These are phyloP conservation scores for Drosophila nr. perissopoda DNA, from an alignment of 2,888 invertebrate genomes.

Conservation along the genomic window DNA sequence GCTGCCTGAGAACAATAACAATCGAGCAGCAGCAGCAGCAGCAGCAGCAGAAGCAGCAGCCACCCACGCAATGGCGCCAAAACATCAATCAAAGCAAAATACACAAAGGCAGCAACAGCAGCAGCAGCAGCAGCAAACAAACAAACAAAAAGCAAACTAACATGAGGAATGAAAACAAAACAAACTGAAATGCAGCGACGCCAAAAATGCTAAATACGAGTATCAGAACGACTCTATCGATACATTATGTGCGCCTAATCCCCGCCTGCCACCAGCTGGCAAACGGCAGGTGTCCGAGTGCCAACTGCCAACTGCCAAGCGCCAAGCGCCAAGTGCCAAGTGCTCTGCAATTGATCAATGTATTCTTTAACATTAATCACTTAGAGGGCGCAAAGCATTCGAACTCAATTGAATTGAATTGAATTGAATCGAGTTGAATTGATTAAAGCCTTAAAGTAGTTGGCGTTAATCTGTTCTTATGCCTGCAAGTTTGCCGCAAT, in stretches of 20 bases:
- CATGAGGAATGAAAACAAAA: constrained; percentile 39
- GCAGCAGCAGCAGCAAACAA: not conserved
- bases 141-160: constrained; percentile 35
- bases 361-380: constrained; percentile 52
- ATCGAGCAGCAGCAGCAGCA: constrained; percentile 7
- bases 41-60: not conserved
- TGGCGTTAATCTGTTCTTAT: constrained; percentile 36
- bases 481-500: constrained; percentile 40
- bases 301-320: not conserved
- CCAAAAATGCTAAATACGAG: constrained; percentile 12
- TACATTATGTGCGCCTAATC: constrained; percentile 65
- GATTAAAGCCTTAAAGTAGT: constrained; percentile 38
- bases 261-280: constrained; percentile 49
- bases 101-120: constrained; percentile 38
- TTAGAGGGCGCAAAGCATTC: constrained; percentile 1
- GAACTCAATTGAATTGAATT: constrained; percentile 35
- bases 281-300: constrained; percentile 23
- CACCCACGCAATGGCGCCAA: constrained; percentile 72
- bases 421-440: constrained; percentile 31
- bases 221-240: constrained; percentile 32
- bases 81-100: constrained; percentile 71
- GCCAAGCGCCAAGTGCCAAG: constrained; percentile 4
- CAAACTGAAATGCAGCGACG: constrained; percentile 30
- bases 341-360: constrained; percentile 63
- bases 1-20: constrained; percentile 40